Conservation (phyloP, 2,888 invertebrate species). For the Diplazon laetatorius region DNA sequence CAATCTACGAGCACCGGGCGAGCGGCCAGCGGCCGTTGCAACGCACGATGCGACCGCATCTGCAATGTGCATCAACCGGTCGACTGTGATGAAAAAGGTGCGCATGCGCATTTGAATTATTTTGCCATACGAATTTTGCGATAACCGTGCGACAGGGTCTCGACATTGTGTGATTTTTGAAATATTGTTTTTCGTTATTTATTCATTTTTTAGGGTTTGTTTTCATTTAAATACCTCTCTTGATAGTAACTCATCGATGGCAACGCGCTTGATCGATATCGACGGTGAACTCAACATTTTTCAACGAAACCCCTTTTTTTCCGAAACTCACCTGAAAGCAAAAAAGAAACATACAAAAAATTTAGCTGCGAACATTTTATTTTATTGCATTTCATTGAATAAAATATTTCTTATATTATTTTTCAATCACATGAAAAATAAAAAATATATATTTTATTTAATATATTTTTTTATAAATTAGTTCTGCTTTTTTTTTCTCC, state of each 20-base stretch:
- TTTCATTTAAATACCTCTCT: slow-evolving; percentile 29
- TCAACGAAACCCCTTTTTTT: slow-evolving; percentile 19
- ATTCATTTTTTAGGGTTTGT: too few relatives aligned
- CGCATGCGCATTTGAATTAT: slow-evolving; percentile 47
- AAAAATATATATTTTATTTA: too few relatives aligned
- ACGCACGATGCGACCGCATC: slow-evolving; percentile 58
- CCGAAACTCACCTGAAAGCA: slow-evolving; percentile 52
- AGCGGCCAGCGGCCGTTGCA: slow-evolving; percentile 61
- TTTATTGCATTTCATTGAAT: too few relatives aligned
- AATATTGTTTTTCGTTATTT: too few relatives aligned
- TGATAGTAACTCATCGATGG: slow-evolving; percentile 14
- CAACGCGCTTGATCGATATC: not conserved
- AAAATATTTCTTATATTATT: too few relatives aligned
- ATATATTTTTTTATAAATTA: too few relatives aligned
- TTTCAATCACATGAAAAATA: too few relatives aligned
- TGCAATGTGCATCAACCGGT: slow-evolving; percentile 69
- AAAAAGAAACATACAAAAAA: slow-evolving; percentile 20
- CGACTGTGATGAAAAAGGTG: slow-evolving; percentile 38
- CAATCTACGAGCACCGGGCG: too few relatives aligned
- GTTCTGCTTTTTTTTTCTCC: too few relatives aligned
- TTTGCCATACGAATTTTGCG: slow-evolving; percentile 57
- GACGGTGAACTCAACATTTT: not conserved
- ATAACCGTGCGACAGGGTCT: too few relatives aligned
- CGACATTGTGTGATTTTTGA: too few relatives aligned
- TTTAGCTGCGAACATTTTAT: too few relatives aligned